These are phyloP conservation scores for Thamnophis sirtalis DNA, from an alignment of 2,113 vertebrate genomes.

Conservation along the genomic window DNA sequence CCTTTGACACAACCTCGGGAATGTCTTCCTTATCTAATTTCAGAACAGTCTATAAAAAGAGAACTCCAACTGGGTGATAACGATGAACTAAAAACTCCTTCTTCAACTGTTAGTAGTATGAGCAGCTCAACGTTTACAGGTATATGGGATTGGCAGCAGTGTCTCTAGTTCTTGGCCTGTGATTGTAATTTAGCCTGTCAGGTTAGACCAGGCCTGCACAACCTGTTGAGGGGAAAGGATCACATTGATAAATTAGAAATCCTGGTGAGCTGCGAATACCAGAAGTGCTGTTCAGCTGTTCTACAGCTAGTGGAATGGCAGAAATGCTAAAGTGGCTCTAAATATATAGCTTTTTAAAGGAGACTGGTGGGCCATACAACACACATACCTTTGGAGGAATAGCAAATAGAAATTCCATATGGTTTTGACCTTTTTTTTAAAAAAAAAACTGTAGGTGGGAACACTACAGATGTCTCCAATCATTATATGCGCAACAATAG, in stretches of 20 bases:
- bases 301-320: background rate
- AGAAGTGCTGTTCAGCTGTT: background rate
- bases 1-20: slow-evolving; percentile 65
- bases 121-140: slow-evolving; percentile 68
- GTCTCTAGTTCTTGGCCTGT: background rate
- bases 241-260: background rate
- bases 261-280: background rate
- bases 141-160: slow-evolving; percentile 7
- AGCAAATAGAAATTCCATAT: slow-evolving; percentile 64
- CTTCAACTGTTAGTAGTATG: slow-evolving; percentile 64
- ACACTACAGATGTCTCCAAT: slow-evolving; percentile 73
- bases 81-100: slow-evolving; percentile 63
- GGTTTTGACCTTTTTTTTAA: slow-evolving; percentile 63
- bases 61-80: slow-evolving; percentile 79
- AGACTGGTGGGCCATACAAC: background rate
- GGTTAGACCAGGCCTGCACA: background rate
- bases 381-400: slow-evolving; percentile 60
- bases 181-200: background rate
- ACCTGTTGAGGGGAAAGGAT: background rate
- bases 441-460: slow-evolving; percentile 73
- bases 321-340: background rate
- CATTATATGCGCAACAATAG: slow-evolving; percentile 63
- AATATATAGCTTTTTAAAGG: background rate
- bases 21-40: slow-evolving; percentile 74
- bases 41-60: slow-evolving; percentile 80